These are phyloP conservation scores for Arvicanthis niloticus DNA, from an alignment of 2,113 vertebrate species.

Conservation along the genomic window DNA sequence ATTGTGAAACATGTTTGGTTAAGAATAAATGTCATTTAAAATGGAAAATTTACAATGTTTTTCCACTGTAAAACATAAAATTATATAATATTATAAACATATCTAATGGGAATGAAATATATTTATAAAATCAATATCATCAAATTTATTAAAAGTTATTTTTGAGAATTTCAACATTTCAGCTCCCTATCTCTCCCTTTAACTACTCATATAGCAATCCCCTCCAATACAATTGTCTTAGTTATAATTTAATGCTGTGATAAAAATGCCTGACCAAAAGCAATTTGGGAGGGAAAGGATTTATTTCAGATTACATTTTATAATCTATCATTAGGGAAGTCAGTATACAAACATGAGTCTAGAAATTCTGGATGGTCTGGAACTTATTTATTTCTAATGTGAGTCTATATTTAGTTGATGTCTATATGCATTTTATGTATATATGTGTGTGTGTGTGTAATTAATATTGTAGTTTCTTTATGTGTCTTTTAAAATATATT, in stretches of 20 bases:
- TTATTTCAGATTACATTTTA: not conserved
- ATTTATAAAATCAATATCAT: not conserved
- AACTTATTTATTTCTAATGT: not conserved
- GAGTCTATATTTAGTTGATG: not conserved
- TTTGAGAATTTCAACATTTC: not conserved
- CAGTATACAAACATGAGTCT: not conserved
- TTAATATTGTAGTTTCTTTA: not conserved
- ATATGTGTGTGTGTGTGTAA: too few relatives aligned
- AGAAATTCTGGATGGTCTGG: not conserved
- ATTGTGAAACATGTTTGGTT: not conserved
- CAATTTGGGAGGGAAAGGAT: not conserved
- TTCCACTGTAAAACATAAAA: not conserved
- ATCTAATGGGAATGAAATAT: not conserved
- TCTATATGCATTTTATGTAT: not conserved
- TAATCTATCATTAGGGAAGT: not conserved
- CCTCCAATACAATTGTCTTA: too few relatives aligned
- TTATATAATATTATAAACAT: not conserved
- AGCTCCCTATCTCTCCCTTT: not conserved
- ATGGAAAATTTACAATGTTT: not conserved
- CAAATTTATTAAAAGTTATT: not conserved
- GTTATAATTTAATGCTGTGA: not conserved
- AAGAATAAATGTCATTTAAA: not conserved
- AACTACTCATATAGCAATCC: not conserved
- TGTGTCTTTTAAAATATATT: not conserved
- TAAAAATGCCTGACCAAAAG: not conserved